phyloP scores from a whole-genome alignment of 1,140 invertebrate species.

The Drosophila yakuba region DNA sequence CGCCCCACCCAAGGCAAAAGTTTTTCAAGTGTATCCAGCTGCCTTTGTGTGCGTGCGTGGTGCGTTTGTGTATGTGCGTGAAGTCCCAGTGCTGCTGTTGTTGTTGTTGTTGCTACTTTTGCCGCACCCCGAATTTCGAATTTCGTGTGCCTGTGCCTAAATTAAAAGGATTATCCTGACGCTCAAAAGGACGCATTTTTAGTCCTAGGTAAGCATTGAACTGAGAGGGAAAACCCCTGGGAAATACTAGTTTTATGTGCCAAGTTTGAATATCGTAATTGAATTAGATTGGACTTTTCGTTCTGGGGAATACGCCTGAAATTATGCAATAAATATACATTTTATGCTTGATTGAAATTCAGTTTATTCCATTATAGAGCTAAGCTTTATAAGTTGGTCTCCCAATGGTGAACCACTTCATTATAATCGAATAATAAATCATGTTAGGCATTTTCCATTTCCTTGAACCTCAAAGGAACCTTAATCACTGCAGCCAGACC shows the following conservation, averaged over 20 bases:
- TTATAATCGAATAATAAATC: neutral
- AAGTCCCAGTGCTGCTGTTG: constrained; percentile 9
- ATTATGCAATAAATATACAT: constrained; percentile 42
- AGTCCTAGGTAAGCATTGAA: constrained; percentile 48
- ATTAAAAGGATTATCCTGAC: constrained; percentile 71
- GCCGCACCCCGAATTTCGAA: constrained; percentile 67
- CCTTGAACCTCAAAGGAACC: neutral
- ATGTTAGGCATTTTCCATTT: neutral
- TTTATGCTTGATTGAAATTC: constrained; percentile 12
- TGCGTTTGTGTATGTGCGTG: constrained; percentile 17
- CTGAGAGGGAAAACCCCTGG: constrained; percentile 1
- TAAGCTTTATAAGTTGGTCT: too few species aligned
- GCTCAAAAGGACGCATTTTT: constrained; percentile 32
- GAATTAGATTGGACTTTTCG: constrained; percentile 27
- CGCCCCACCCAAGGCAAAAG: constrained; percentile 74
- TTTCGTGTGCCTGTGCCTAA: constrained; percentile 48
- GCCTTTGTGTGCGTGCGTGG: constrained; percentile 19
- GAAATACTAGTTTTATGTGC: constrained; percentile 21
- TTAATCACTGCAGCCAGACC: too few species aligned
- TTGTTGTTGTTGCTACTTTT: constrained; percentile 37
- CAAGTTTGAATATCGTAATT: constrained; percentile 27
- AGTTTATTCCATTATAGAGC: neutral
- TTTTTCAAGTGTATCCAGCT: constrained; percentile 73
- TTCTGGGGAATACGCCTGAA: constrained; percentile 34
- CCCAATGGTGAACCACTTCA: neutral